phyloP scores from a whole-genome alignment of 2,113 vertebrate species.

The Melanotaenia duboulayi region DNA sequence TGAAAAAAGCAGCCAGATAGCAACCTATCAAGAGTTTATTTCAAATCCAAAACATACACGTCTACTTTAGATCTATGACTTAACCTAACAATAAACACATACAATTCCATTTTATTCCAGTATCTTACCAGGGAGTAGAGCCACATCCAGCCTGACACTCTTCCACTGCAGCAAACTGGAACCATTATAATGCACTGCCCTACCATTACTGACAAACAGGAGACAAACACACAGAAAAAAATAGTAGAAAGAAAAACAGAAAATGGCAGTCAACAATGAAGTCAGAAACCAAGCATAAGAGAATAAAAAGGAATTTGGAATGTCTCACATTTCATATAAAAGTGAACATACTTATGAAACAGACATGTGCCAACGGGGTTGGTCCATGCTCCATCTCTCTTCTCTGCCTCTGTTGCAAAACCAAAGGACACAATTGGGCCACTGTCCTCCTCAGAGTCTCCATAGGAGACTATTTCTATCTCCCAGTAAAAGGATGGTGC shows the following conservation, averaged over 20 bases:
- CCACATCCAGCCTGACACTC: slow-evolving; percentile 95
- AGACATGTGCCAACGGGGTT: slow-evolving; percentile 98
- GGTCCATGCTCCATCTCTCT: slow-evolving; percentile 97
- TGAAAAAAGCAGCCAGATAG: background rate
- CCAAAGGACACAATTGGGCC: slow-evolving; percentile 97
- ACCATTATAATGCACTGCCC: slow-evolving; percentile 98
- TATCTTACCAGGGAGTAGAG: slow-evolving; percentile 92
- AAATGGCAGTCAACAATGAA: slow-evolving; percentile 45
- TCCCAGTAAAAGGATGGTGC: slow-evolving; percentile 99
- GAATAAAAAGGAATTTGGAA: slow-evolving; percentile 19
- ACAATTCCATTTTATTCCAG: slow-evolving; percentile 20
- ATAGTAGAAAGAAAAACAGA: slow-evolving; percentile 15
- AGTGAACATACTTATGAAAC: slow-evolving; percentile 92
- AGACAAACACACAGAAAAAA: slow-evolving; percentile 47
- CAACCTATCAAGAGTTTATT: background rate
- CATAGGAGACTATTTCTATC: slow-evolving; percentile 97
- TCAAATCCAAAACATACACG: slow-evolving; percentile 27
- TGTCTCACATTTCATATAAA: background rate
- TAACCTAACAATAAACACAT: slow-evolving; percentile 7
- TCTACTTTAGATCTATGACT: slow-evolving; percentile 22
- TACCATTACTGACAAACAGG: slow-evolving; percentile 88
- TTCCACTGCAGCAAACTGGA: slow-evolving; percentile 99
- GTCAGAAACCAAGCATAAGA: slow-evolving; percentile 35
- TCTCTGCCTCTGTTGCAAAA: slow-evolving; percentile 97
- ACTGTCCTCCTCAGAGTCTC: slow-evolving; percentile 97